These are phyloP conservation scores for Eulimnadia texana DNA, from an alignment of 1,140 invertebrate genomes.

Conservation along the genomic window DNA sequence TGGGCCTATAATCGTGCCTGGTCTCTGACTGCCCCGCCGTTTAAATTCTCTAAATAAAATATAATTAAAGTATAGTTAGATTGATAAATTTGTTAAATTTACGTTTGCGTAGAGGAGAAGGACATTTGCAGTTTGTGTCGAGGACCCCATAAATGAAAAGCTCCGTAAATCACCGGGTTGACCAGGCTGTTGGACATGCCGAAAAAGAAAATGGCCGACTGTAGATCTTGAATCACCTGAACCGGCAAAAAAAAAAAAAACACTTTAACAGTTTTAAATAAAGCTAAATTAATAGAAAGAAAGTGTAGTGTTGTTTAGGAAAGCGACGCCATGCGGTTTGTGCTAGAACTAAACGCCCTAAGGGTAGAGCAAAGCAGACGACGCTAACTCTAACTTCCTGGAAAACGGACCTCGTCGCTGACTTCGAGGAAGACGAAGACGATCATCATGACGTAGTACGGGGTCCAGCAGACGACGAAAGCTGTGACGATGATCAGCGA, in stretches of 20 bases:
- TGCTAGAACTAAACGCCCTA: too few relatives aligned
- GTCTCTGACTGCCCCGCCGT: too few relatives aligned
- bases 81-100: too few relatives aligned
- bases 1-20: too few relatives aligned
- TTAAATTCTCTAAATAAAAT: too few relatives aligned
- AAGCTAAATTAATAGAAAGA: not conserved
- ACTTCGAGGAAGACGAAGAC: conserved; percentile 61
- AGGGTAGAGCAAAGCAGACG: too few relatives aligned
- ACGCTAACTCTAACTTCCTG: too few relatives aligned
- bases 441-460: conserved; percentile 79
- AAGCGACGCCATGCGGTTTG: too few relatives aligned
- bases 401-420: conserved; percentile 48
- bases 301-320: too few relatives aligned
- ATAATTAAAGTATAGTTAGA: too few relatives aligned
- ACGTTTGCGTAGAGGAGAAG: too few relatives aligned
- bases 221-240: conserved; percentile 41
- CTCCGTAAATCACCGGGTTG: conserved; percentile 75
- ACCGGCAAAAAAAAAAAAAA: conserved; percentile 14
- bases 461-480: conserved; percentile 89
- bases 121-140: too few relatives aligned
- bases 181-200: conserved; percentile 75
- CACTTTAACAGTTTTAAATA: conserved; percentile 2
- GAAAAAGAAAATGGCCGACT: conserved; percentile 59
- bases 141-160: conserved; percentile 67
- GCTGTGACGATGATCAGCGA: conserved; percentile 71